Evolutionary conservation across 2,113 vertebrate genomes (phyloP).

Genomic region (Phyllostomus discolor): DNA sequence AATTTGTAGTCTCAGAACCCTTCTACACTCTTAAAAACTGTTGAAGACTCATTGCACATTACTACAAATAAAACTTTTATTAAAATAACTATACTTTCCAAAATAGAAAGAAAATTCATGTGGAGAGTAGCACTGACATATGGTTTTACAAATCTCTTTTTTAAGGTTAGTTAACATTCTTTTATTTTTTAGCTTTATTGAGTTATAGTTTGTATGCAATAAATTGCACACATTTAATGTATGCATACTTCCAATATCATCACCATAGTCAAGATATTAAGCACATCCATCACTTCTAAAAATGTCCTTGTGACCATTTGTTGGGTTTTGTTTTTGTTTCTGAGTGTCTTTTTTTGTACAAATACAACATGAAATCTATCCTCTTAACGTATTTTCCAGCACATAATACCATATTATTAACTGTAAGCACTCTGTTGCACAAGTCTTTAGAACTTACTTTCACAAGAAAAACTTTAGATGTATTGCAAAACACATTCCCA

Average conservation of each 20-base stretch:
- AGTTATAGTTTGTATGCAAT: not conserved
- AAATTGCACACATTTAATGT: not conserved
- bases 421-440: not conserved
- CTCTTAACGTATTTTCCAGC: not conserved
- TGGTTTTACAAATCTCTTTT: not conserved
- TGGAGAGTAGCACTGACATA: not conserved
- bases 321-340: not conserved
- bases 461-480: not conserved
- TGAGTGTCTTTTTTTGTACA: not conserved
- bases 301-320: not conserved
- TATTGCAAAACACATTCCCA: not conserved
- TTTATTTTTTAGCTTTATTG: not conserved
- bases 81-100: not conserved
- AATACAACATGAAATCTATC: not conserved
- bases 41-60: not conserved
- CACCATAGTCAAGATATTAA: not conserved
- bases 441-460: not conserved
- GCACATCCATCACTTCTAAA: not conserved
- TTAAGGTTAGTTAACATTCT: not conserved
- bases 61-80: not conserved
- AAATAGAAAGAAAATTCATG: not conserved
- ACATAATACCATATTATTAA: not conserved
- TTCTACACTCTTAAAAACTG: not conserved
- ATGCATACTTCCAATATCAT: accelerated
- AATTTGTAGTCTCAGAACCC: not conserved